phyloP scores from a whole-genome alignment of 2,888 invertebrate species.

The Dione vanillae region DNA sequence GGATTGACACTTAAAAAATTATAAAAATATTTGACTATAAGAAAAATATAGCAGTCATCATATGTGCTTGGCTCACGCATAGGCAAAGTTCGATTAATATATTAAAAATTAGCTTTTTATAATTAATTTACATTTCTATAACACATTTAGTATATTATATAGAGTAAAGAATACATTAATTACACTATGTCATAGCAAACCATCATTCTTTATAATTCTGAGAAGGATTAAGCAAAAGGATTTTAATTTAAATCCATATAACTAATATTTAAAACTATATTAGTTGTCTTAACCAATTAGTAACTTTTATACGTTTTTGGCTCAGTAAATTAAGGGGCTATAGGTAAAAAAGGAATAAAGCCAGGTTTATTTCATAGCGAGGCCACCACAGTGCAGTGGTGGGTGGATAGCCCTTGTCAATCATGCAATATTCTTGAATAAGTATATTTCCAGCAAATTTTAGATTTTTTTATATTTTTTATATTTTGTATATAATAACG shows the following conservation, averaged over 20 bases:
- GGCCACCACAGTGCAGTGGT: constrained; percentile 68
- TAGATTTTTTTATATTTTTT: background rate
- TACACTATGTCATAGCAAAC: background rate
- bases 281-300: constrained; percentile 57
- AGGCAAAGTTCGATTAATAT: no score
- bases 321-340: constrained; percentile 66
- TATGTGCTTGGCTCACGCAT: background rate
- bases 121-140: background rate
- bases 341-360: constrained; percentile 46
- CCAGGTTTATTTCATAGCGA: constrained; percentile 57
- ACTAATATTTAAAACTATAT: constrained; percentile 23
- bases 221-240: background rate
- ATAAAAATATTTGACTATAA: background rate
- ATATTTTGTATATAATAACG: background rate
- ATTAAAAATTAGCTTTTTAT: no score
- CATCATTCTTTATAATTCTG: background rate
- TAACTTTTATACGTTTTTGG: constrained; percentile 53
- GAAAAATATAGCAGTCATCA: background rate
- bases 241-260: constrained; percentile 3
- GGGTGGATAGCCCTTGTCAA: constrained; percentile 72
- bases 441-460: background rate
- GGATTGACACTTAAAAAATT: no score
- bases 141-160: background rate
- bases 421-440: constrained; percentile 54
- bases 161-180: background rate